Evolutionary conservation across 2,888 invertebrate species (phyloP), one percentile per base, ranked within the genome.

Genomic region (Phlogophora meticulosa): DNA sequence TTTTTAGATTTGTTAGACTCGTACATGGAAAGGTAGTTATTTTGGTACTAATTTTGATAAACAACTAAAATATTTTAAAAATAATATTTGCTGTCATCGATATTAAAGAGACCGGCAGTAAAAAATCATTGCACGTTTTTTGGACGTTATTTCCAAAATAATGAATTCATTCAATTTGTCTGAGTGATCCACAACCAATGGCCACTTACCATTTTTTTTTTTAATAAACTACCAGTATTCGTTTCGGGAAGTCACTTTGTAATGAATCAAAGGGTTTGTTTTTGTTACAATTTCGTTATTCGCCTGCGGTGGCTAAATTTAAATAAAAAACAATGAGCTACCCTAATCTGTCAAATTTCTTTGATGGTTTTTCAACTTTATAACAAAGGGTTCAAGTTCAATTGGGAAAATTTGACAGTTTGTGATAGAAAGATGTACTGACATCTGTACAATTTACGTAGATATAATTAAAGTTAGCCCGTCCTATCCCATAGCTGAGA

Each of bases 131-230:
- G 24, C 20, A 20, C 36, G 20, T 15, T 45, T 55, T 13, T 40
- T 13, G n/a, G 38, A 22, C 22, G 45, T n/a, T n/a, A n/a, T n/a
- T n/a, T n/a, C n/a, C n/a, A 38, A 55, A 48, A 38, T 36, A 70
- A 64, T 56, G 65, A 60, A 63, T 70, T 46, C 20, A 62, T 60
- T 64, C 62, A 22, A 57, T 46, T 56, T 58, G 15, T 45, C 32
- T 32, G 20, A 38, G 48, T 43, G 36, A 38, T 42, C 58, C 60
- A 43, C 42, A 73, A 68, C 73, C 65, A 74, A 56, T 53, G 13
- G 43, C 22, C 22, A 40, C 48, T n/a, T 61, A 64, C 69, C 36
- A 7, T 17, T 38, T 15, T 52, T 67, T 51, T 60, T 57, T 62
- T 61, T 38, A 67, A 67, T 69, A 11, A 36, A 55, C 22, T 28